Evolutionary conservation across 2,888 invertebrate genomes (phyloP).

Genomic region (Stratiomys singularior): DNA sequence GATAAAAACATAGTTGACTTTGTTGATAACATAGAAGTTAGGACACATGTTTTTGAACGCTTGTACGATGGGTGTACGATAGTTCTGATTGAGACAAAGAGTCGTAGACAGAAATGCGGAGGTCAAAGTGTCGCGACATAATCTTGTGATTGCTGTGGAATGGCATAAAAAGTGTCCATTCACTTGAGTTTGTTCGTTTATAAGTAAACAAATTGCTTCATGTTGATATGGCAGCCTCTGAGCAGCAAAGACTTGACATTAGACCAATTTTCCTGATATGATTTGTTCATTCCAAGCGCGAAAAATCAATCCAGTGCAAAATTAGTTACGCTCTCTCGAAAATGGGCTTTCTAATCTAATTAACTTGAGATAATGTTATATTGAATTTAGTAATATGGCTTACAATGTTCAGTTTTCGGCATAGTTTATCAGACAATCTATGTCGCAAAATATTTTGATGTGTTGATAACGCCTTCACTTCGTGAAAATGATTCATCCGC

Average conservation of each 20-base stretch:
- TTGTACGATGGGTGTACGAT: no score
- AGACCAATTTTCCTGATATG: not conserved
- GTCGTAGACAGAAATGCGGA: not conserved
- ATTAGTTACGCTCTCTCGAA: not conserved
- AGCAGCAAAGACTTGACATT: not conserved
- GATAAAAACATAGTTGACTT: not conserved
- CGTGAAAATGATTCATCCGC: not conserved
- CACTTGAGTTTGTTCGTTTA: not conserved
- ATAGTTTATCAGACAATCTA: not conserved
- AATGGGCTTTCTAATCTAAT: not conserved
- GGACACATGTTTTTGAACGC: not conserved
- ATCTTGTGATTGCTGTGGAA: slow-evolving; percentile 25
- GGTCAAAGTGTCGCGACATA: slow-evolving; percentile 34
- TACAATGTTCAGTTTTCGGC: not conserved
- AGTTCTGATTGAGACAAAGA: slow-evolving; percentile 9
- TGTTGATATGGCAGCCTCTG: not conserved
- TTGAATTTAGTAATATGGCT: not conserved
- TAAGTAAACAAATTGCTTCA: not conserved
- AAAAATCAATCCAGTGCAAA: not conserved
- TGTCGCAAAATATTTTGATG: not conserved
- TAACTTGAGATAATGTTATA: not conserved
- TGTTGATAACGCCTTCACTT: not conserved
- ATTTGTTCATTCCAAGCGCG: not conserved
- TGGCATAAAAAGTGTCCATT: not conserved
- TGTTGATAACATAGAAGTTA: not conserved